Evolutionary conservation across 2,888 invertebrate genomes (phyloP).

Genomic region (Leucoptera coffeella): DNA sequence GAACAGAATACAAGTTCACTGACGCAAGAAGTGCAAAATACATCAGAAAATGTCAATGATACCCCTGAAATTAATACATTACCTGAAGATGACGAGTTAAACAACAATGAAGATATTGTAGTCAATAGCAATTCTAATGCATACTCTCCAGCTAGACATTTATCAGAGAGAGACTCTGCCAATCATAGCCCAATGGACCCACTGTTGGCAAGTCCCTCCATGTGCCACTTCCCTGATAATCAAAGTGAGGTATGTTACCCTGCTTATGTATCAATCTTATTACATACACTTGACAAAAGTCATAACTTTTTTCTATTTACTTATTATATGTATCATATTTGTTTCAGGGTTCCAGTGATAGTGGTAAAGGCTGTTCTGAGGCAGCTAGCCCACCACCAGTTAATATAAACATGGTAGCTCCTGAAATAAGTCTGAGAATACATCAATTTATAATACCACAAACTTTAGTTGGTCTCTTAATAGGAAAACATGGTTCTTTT

Average conservation of each 20-base stretch:
- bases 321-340: no score
- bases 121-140: no score
- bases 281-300: no score
- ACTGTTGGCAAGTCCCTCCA: slow-evolving; percentile 61
- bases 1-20: background rate
- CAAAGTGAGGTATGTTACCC: slow-evolving; percentile 63
- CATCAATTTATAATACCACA: slow-evolving; percentile 74
- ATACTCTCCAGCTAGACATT: slow-evolving; percentile 25
- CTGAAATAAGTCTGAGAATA: slow-evolving; percentile 38
- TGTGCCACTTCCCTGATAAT: slow-evolving; percentile 63
- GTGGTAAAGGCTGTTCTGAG: slow-evolving; percentile 75
- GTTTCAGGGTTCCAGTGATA: slow-evolving; percentile 70
- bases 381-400: slow-evolving; percentile 65
- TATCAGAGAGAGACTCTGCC: slow-evolving; percentile 62
- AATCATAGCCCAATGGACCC: slow-evolving; percentile 73
- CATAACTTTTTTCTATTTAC: no score
- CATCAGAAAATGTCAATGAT: slow-evolving; percentile 4
- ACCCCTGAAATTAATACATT: slow-evolving; percentile 13
- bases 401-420: slow-evolving; percentile 43
- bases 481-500: slow-evolving; percentile 77
- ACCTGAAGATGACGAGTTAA: slow-evolving; percentile 19
- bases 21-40: background rate
- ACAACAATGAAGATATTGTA: slow-evolving; percentile 14
- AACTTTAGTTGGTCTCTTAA: slow-evolving; percentile 75
- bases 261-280: no score